Evolutionary conservation across 92 coral and sea anemone genomes (phyloP).

Genomic region (Isaurus tuberculatus): DNA sequence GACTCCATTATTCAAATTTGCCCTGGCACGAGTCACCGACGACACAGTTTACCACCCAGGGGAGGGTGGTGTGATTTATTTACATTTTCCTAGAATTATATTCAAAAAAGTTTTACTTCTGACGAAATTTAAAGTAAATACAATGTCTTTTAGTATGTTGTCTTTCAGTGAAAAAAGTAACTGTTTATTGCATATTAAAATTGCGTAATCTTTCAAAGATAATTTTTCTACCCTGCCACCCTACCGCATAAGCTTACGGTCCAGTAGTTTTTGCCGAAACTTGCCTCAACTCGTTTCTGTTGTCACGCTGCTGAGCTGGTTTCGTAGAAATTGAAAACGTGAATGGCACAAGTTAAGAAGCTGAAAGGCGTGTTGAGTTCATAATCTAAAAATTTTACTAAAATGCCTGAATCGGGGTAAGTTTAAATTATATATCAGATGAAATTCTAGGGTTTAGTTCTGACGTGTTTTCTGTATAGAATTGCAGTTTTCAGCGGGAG

Average conservation of each 20-base stretch:
- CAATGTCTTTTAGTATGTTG: neutral
- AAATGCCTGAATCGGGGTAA: constrained; percentile 30
- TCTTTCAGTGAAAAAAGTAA: neutral
- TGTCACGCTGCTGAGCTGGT: constrained; percentile 22
- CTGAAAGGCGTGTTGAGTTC: neutral
- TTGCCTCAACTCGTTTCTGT: constrained; percentile 24
- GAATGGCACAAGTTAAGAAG: neutral
- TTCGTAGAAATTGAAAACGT: constrained; percentile 16
- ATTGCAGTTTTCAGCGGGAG: neutral
- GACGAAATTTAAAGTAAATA: neutral
- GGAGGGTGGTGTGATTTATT: neutral
- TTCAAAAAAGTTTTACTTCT: neutral
- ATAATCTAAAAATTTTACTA: neutral
- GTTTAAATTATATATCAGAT: neutral
- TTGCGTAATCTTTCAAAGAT: too few relatives aligned
- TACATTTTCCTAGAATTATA: neutral
- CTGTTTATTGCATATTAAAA: neutral
- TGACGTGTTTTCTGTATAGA: neutral
- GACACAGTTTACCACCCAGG: neutral
- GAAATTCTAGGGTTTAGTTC: neutral
- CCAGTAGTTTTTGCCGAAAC: neutral
- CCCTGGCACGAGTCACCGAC: constrained; percentile 31
- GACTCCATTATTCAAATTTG: constrained; percentile 32
- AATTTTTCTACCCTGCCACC: neutral
- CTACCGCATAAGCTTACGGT: neutral